Evolutionary conservation across 2,888 invertebrate genomes (phyloP), one percentile per base, ranked within the genome.

Genomic region (Rutpela maculata): DNA sequence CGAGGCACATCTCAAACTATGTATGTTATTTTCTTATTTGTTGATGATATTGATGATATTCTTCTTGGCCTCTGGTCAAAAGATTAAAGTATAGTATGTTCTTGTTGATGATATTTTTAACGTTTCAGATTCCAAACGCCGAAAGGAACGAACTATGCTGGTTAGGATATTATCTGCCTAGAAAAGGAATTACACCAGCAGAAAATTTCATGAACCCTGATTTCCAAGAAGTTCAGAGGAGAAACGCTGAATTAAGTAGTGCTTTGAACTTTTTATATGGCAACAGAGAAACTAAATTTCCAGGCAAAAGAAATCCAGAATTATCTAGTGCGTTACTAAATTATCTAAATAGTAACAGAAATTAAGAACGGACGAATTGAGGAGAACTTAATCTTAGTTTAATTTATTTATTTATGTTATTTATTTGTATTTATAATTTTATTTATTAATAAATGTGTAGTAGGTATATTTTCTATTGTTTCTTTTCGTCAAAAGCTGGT

Each of bases 171-270:
- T 72, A 72, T 26, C 7, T 72, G 4, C 72, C 72, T 0, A 62
- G 55, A 11, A 43, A 26, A 55, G 31, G 1, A 22, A 67, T 19
- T 11, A 1, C 17, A 50, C 72, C 55, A n/a, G 11, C 22, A 11
- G 72, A 62, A 31, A 50, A 18, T 7, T 31, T 31, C 6, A 10
- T 63, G 22, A 72, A 55, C n/a, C n/a, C 19, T 10, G 69, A 70
- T 60, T 57, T 66, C 56, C 77, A 65, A 35, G 22, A 65, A 19
- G 65, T 72, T 0, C 77, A 79, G 15, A 80, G 78, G 17, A 74
- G 77, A 65, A 80, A 80, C 26, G 75, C 78, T 0, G 80, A 80
- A 74, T 15, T 80, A 50, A 80, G 80, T 57, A 80, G 78, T 55
- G 80, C 80, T 10, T 66, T 80, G 50, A 74, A 75, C 62, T 63